These are phyloP conservation scores for Turritopsis dohrnii DNA, from an alignment of 30 jellyfish, hydroid and myxozoan genomes.

Conservation along the genomic window DNA sequence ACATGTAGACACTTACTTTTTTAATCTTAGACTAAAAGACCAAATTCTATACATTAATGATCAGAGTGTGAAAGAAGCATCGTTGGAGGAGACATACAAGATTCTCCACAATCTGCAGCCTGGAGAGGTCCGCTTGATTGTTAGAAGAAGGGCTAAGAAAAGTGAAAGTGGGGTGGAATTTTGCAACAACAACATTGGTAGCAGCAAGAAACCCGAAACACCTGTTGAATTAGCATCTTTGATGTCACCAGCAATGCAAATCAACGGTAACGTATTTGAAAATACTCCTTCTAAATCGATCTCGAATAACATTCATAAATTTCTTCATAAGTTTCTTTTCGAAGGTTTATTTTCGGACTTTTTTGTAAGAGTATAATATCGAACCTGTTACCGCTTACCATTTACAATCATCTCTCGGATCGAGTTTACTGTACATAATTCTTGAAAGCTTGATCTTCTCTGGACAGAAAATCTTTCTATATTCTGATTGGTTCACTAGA, in stretches of 20 bases:
- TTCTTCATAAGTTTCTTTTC: neutral
- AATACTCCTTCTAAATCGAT: neutral
- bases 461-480: no score
- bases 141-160: slow-evolving; percentile 30
- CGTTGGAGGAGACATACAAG: slow-evolving; percentile 63
- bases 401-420: no score
- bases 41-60: slow-evolving; percentile 70
- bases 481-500: no score
- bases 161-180: neutral
- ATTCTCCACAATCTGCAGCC: slow-evolving; percentile 72
- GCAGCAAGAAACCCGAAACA: slow-evolving; percentile 28
- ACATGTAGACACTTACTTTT: no score
- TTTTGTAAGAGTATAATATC: no score
- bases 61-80: slow-evolving; percentile 39
- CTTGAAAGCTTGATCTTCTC: no score
- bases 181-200: slow-evolving; percentile 23
- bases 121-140: slow-evolving; percentile 56
- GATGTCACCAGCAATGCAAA: slow-evolving; percentile 90
- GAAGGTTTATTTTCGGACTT: no score
- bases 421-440: no score
- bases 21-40: slow-evolving; percentile 60
- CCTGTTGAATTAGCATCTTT: slow-evolving; percentile 47
- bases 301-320: neutral
- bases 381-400: no score
- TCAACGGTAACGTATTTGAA: neutral